Evolutionary conservation across 2,797 vertebrate species (phyloP).

Genomic region (Mus spretus): DNA sequence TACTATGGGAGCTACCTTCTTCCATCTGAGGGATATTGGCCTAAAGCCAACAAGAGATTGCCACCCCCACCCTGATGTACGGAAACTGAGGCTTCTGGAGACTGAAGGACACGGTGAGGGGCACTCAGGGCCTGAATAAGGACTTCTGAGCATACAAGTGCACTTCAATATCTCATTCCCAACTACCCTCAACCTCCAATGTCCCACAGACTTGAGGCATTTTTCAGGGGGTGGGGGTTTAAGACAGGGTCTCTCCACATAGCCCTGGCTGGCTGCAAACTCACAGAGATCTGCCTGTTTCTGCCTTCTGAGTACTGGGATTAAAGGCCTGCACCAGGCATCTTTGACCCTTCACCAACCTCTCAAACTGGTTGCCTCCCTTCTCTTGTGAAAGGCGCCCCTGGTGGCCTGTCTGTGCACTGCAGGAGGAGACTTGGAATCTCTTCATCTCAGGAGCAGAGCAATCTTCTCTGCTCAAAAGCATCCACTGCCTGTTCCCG

Average conservation of each 20-base stretch:
- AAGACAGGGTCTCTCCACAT: not conserved
- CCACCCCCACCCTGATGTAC: not conserved
- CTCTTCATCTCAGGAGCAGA: not conserved
- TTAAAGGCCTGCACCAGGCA: not conserved
- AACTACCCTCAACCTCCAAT: too few species aligned
- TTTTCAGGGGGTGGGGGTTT: too few species aligned
- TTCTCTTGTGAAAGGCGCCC: not conserved
- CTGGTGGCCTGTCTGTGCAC: not conserved
- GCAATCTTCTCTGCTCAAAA: slow-evolving; percentile 42
- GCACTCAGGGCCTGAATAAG: not conserved
- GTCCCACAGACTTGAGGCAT: not conserved
- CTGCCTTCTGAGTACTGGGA: not conserved
- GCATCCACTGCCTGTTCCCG: not conserved
- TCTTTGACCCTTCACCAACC: not conserved
- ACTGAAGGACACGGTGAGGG: not conserved
- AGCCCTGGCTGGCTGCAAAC: too few species aligned
- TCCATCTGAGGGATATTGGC: not conserved
- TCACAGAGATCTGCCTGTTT: not conserved
- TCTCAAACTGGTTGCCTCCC: not conserved
- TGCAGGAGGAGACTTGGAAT: not conserved
- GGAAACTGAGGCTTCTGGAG: not conserved
- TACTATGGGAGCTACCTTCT: not conserved
- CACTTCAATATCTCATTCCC: not conserved
- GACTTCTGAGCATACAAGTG: not conserved
- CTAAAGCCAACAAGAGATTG: not conserved